Base-by-base conservation (phyloP, 2,113 vertebrate genomes). In the Protobothrops flavoviridis region DNA sequence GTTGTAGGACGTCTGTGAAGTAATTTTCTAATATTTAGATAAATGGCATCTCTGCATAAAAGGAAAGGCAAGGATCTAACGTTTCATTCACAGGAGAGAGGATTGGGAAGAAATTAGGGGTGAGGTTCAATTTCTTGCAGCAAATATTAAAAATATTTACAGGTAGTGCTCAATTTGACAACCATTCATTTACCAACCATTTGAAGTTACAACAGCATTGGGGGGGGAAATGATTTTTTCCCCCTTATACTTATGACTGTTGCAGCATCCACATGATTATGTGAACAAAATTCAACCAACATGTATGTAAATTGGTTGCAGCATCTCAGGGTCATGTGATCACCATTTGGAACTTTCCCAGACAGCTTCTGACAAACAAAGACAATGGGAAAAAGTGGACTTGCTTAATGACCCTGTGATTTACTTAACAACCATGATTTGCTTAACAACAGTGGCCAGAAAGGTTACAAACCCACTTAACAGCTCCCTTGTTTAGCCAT, bases 191-290 rank as follows among this genome's bases (percentile, higher is more conserved):
- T 69, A n/a, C 15, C 4, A 33, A 69, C 4, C 2, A 69, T 69
- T 15, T 33, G 29, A 69, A 5, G 4, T 69, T 69, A 33, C 12
- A 69, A 33, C 13, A 2, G 5, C 64, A 15, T 33, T n/a, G 11
- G 5, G 24, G 13, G 24, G 24, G 5, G 24, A 9, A 9, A 3
- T 26, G 57, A 9, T 3, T 10, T 9, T 3, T 3, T 1, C 0
- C 1, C 57, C 2, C 57, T 59, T 59, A 61, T 26, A 61, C 59
- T 61, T 61, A 61, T 29, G 59, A 61, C 10, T 3, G 0, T 61
- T 26, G 3, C 0, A 3, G 24, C 24, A 61, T 61, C 59, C 7
- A 3, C 29, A 64, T 1, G 1, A 4, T 5, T 3, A 64, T 23
- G 23, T 29, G 61, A 4, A 29, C 26, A 64, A 64, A 12, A n/a